A percentile compares a stretch with the other conserved stretches of the same genome.
Evolutionary conservation across 1,140 invertebrate species (phyloP).

Genomic region (Amphibalanus amphitrite): DNA sequence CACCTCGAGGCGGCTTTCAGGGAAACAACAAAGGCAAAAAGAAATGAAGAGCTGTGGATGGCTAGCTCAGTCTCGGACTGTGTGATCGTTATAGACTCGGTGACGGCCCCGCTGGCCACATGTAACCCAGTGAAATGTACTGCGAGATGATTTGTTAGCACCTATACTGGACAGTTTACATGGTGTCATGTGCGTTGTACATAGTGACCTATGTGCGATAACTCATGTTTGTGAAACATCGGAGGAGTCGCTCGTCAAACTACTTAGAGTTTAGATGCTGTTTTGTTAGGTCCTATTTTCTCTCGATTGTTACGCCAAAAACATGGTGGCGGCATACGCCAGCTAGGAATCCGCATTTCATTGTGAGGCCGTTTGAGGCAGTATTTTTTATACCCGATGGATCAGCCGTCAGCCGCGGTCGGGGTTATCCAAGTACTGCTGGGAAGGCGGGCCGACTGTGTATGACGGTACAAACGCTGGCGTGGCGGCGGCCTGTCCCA

Average conservation of each 20-base stretch:
- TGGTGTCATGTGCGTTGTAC: neutral
- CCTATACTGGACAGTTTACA: slow-evolving; percentile 1
- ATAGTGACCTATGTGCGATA: neutral
- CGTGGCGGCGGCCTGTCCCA: neutral
- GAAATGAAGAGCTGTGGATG: neutral
- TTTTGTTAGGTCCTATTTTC: neutral
- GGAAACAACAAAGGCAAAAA: neutral
- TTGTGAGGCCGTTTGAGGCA: neutral
- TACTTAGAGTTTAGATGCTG: too few relatives aligned
- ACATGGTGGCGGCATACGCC: neutral
- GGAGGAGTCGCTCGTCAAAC: too few relatives aligned
- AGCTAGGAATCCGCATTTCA: neutral
- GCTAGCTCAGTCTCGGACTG: neutral
- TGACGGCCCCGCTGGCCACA: neutral
- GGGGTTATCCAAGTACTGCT: neutral
- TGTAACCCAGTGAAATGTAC: neutral
- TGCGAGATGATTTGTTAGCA: neutral
- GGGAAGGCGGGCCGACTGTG: neutral
- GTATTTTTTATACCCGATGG: slow-evolving; percentile 1
- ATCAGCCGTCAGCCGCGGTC: neutral
- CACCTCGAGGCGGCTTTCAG: neutral
- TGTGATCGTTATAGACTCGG: neutral
- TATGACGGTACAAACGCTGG: neutral
- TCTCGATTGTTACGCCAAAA: neutral
- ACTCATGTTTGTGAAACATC: neutral